These are phyloP conservation scores for Actinia tenebrosa DNA, from an alignment of 64 coral and sea anemone species.

Conservation along the genomic window DNA sequence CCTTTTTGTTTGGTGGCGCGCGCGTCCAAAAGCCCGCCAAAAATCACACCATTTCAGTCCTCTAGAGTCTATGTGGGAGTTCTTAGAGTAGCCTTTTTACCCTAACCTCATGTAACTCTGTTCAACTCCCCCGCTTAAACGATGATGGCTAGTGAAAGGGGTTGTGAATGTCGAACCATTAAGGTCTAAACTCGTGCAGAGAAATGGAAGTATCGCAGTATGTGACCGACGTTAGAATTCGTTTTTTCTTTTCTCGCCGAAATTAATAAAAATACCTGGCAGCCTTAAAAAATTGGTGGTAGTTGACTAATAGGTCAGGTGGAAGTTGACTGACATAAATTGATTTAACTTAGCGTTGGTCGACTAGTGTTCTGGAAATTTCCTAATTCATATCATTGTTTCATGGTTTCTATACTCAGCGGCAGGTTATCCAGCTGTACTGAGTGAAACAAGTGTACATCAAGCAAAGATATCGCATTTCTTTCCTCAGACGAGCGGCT, in stretches of 20 bases:
- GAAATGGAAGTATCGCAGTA: background rate
- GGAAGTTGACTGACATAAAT: background rate
- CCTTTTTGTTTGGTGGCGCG: background rate
- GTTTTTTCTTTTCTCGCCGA: background rate
- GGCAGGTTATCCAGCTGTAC: background rate
- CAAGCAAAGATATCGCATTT: background rate
- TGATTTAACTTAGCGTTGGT: background rate
- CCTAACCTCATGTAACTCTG: background rate
- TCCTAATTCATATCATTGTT: background rate
- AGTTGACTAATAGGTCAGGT: background rate
- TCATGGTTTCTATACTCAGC: background rate
- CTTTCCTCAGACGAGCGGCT: background rate
- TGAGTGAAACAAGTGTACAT: background rate
- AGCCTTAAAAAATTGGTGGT: background rate
- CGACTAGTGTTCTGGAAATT: background rate
- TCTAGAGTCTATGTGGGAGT: background rate
- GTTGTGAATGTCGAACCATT: background rate
- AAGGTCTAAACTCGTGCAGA: conserved; percentile 8
- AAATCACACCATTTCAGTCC: background rate
- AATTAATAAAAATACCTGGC: background rate
- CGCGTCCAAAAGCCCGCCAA: conserved; percentile 9
- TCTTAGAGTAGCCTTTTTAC: background rate
- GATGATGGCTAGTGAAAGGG: conserved; percentile 3
- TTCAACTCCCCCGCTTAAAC: background rate
- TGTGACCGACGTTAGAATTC: background rate